phyloP scores from a whole-genome alignment of 1,140 invertebrate genomes.

The Drosophila punjabiensis region DNA sequence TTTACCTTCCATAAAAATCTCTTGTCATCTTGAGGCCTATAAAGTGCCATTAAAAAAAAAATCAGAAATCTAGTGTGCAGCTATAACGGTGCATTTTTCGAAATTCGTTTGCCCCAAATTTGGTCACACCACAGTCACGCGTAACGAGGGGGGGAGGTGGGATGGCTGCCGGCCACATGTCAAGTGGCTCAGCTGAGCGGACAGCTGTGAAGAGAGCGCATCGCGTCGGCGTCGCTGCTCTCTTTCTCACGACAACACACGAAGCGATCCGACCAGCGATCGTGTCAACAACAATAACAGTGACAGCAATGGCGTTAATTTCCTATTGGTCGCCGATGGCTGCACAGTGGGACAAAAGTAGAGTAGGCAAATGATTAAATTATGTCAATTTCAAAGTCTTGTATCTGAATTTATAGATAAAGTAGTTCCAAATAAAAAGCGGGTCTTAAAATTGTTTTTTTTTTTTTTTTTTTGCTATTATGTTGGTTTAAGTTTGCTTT shows the following conservation, averaged over 20 bases:
- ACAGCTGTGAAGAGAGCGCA: conserved; percentile 29
- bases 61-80: conserved; percentile 22
- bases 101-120: conserved; percentile 54
- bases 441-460: too few relatives aligned
- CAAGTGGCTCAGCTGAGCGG: conserved; percentile 36
- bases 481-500: too few relatives aligned
- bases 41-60: conserved; percentile 20
- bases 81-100: conserved; percentile 50
- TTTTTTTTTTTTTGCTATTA: too few relatives aligned
- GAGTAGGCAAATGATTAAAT: background rate
- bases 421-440: too few relatives aligned
- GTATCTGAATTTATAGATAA: background rate
- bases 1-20: background rate
- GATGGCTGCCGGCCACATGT: conserved; percentile 28
- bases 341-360: conserved; percentile 28
- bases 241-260: conserved; percentile 22
- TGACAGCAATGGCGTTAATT: conserved; percentile 67
- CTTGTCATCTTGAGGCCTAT: conserved; percentile 18
- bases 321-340: conserved; percentile 53
- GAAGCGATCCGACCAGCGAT: conserved; percentile 37
- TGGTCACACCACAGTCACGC: conserved; percentile 51
- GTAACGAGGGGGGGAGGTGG: conserved; percentile 24
- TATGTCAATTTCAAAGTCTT: background rate
- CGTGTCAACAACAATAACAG: conserved; percentile 42
- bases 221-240: conserved; percentile 5